Percentiles rank a stretch among this genome's conserved stretches.
These are phyloP conservation scores for Mus minutoides DNA, from an alignment of 2,797 vertebrate genomes.

Conservation along the genomic window DNA sequence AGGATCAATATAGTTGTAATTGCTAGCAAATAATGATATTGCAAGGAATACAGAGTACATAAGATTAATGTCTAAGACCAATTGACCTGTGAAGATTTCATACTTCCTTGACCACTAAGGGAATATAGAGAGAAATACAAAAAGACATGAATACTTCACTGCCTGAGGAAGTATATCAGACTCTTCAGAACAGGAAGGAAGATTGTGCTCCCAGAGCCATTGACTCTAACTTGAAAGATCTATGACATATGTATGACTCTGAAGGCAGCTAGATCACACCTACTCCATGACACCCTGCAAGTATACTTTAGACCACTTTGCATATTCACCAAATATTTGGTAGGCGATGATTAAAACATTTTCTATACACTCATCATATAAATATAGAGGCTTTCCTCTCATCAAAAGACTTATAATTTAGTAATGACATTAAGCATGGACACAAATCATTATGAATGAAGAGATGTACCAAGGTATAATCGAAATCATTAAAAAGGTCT, in stretches of 20 bases:
- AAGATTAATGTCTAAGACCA: background rate
- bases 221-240: background rate
- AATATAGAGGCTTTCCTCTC: background rate
- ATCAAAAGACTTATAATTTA: background rate
- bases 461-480: background rate
- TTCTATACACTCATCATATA: background rate
- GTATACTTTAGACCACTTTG: background rate
- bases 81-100: background rate
- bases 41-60: background rate
- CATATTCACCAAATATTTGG: background rate
- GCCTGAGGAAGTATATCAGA: background rate
- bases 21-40: background rate
- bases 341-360: background rate
- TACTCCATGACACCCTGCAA: background rate
- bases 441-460: background rate
- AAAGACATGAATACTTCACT: background rate
- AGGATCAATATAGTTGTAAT: background rate
- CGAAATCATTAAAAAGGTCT: background rate
- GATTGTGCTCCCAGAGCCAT: background rate
- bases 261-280: background rate
- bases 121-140: background rate
- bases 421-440: background rate
- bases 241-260: background rate
- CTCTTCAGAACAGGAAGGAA: background rate
- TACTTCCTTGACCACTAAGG: background rate